Conservation (phyloP, 2,113 vertebrate genomes). For the Pseudopipra pipra region DNA sequence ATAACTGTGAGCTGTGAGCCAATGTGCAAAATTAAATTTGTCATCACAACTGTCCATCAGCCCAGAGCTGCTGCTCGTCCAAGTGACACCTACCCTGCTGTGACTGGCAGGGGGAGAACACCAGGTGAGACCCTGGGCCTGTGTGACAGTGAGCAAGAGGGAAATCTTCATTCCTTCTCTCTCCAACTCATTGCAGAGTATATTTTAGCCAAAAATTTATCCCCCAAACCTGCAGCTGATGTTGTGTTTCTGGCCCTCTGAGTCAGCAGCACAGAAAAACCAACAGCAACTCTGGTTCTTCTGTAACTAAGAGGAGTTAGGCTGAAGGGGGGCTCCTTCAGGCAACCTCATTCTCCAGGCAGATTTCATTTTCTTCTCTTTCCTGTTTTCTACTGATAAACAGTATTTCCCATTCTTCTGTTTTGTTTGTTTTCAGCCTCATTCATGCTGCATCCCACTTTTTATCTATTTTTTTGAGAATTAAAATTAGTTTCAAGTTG, state of each 20-base stretch:
- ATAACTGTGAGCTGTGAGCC: background rate
- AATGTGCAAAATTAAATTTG: background rate
- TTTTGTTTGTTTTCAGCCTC: background rate
- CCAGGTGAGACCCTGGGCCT: background rate
- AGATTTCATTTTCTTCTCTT: background rate
- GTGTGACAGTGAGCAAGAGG: background rate
- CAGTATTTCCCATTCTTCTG: background rate
- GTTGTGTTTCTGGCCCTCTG: background rate
- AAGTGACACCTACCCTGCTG: background rate
- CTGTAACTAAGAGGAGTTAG: background rate
- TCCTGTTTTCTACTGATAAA: background rate
- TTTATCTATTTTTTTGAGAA: background rate
- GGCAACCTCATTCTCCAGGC: background rate
- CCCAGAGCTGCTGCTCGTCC: background rate
- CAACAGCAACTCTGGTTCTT: background rate
- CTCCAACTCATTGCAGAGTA: background rate
- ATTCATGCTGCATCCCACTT: background rate
- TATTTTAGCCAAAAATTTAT: background rate
- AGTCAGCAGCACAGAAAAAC: background rate
- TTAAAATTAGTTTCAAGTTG: background rate
- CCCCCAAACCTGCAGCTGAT: background rate
- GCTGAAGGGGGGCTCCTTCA: background rate
- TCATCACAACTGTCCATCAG: background rate
- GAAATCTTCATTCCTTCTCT: background rate
- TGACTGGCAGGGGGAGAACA: background rate